Percentiles rank a stretch among this genome's conserved stretches.
These are phyloP conservation scores for Pterostichus niger DNA, from an alignment of 2,888 invertebrate genomes.

Conservation along the genomic window DNA sequence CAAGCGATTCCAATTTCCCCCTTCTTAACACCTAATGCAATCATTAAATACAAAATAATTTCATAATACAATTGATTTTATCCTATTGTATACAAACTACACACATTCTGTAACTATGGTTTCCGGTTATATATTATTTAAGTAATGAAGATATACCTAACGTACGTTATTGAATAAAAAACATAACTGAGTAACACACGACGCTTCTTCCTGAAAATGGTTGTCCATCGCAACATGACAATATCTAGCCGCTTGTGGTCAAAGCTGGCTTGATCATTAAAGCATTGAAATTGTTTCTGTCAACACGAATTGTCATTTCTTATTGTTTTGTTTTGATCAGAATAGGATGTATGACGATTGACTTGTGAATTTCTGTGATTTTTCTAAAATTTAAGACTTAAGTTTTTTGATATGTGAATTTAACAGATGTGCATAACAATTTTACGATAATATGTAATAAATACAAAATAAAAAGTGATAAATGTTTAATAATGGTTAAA, in stretches of 20 bases:
- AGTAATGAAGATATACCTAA: slow-evolving; percentile 66
- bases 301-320: slow-evolving; percentile 46
- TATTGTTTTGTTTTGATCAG: slow-evolving; percentile 44
- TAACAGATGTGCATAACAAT: neutral
- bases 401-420: neutral
- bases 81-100: slow-evolving; percentile 73
- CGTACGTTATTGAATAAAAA: slow-evolving; percentile 50
- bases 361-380: slow-evolving; percentile 10
- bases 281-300: slow-evolving; percentile 41
- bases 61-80: slow-evolving; percentile 74
- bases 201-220: slow-evolving; percentile 35
- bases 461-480: too few relatives aligned
- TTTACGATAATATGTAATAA: too few relatives aligned
- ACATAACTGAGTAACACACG: slow-evolving; percentile 56
- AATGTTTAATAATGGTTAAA: too few relatives aligned
- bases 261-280: slow-evolving; percentile 46
- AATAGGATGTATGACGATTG: slow-evolving; percentile 9
- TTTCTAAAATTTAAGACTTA: slow-evolving; percentile 1
- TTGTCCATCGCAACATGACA: slow-evolving; percentile 56
- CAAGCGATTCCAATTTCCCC: slow-evolving; percentile 2
- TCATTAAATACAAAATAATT: slow-evolving; percentile 41
- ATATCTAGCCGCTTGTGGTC: slow-evolving; percentile 18
- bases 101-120: slow-evolving; percentile 71
- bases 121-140: slow-evolving; percentile 71
- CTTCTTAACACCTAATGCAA: neutral